Percentiles rank a stretch among this genome's conserved stretches.
These are phyloP conservation scores for Sebastes jordani DNA, from an alignment of 2,797 vertebrate genomes.

Conservation along the genomic window DNA sequence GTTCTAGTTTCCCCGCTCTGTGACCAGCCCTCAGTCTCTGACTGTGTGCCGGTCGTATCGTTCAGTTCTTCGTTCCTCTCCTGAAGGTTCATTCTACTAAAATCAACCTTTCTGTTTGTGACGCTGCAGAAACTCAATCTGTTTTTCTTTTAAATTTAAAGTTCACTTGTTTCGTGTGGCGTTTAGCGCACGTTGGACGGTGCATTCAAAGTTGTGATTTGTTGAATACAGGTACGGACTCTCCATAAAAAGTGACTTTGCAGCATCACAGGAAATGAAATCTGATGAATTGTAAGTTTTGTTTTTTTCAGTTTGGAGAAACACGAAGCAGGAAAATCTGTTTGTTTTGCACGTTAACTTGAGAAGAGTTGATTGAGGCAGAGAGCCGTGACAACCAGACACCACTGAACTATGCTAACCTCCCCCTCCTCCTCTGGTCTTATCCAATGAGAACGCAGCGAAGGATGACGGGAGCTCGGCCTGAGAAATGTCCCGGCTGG, in stretches of 20 bases:
- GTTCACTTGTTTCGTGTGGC: not conserved
- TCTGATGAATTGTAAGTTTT: not conserved
- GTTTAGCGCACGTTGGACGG: not conserved
- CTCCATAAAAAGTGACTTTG: conserved; percentile 2
- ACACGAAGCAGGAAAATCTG: not conserved
- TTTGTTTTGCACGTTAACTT: not conserved
- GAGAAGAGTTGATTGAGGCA: conserved; percentile 33
- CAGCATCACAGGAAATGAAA: conserved; percentile 16
- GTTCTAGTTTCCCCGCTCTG: not conserved
- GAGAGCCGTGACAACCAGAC: conserved; percentile 25
- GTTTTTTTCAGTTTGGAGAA: conserved; percentile 10
- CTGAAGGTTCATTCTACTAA: conserved; percentile 26
- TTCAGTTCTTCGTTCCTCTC: conserved; percentile 28
- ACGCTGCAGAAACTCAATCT: not conserved
- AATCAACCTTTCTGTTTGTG: conserved; percentile 30
- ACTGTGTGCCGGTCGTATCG: conserved; percentile 63
- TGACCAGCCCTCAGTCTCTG: conserved; percentile 23
- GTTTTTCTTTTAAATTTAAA: not conserved
- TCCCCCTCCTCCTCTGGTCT: conserved; percentile 11
- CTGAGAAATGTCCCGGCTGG: conserved; percentile 25
- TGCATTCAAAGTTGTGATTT: not conserved
- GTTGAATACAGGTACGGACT: conserved; percentile 20
- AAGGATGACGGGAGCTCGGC: conserved; percentile 15
- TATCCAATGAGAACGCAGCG: conserved; percentile 32
- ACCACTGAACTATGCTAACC: conserved; percentile 68